Evolutionary conservation across 2,888 invertebrate species (phyloP).

Genomic region (Terebella lapidaria): DNA sequence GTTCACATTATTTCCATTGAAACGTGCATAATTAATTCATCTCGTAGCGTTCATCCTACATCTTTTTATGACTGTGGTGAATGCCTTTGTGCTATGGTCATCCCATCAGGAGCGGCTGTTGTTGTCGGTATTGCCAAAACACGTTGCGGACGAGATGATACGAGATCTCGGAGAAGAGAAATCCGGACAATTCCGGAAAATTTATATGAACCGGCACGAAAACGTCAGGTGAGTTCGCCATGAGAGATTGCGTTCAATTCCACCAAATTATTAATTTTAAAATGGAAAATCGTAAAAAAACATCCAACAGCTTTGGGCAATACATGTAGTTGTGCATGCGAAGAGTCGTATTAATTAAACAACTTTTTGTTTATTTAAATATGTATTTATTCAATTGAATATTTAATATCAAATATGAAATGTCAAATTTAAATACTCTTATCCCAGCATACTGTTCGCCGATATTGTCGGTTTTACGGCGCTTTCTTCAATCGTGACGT

Average conservation of each 20-base stretch:
- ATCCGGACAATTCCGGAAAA: constrained; percentile 89
- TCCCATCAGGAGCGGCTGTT: constrained; percentile 80
- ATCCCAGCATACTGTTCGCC: constrained; percentile 81
- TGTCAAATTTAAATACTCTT: neutral
- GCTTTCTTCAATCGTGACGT: constrained; percentile 69
- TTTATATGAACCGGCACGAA: constrained; percentile 94
- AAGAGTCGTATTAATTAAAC: too few relatives aligned
- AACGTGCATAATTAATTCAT: too few relatives aligned
- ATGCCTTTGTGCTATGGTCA: too few relatives aligned
- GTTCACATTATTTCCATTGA: too few relatives aligned
- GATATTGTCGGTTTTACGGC: constrained; percentile 97
- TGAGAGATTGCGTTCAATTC: too few relatives aligned
- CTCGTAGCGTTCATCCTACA: too few relatives aligned
- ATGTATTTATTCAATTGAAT: neutral
- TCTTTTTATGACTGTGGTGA: too few relatives aligned
- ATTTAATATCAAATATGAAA: neutral
- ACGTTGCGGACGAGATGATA: constrained; percentile 91
- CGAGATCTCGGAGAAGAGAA: constrained; percentile 77
- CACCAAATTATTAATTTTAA: too few relatives aligned
- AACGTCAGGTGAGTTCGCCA: constrained; percentile 65
- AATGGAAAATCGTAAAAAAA: too few relatives aligned
- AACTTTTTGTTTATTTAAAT: neutral
- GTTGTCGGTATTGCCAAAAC: constrained; percentile 89
- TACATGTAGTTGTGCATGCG: too few relatives aligned
- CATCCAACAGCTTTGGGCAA: too few relatives aligned